Percentiles rank a stretch among this genome's conserved stretches.
These are phyloP conservation scores for Harlomillsia oculata DNA, from an alignment of 1,140 invertebrate species.

Conservation along the genomic window DNA sequence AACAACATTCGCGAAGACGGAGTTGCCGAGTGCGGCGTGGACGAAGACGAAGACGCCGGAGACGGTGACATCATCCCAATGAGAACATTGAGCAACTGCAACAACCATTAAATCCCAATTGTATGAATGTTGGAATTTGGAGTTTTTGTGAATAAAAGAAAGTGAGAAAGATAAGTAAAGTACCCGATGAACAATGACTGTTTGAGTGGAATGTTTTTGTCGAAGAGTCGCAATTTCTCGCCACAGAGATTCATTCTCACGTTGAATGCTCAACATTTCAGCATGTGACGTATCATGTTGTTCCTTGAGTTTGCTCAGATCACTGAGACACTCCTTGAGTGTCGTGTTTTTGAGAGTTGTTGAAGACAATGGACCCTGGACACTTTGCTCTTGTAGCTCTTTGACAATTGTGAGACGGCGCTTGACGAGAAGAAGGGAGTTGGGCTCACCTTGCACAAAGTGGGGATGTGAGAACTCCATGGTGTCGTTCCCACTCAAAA, in stretches of 20 bases:
- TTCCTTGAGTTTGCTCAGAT: constrained; percentile 78
- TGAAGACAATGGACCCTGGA: too few relatives aligned
- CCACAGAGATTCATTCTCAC: constrained; percentile 95
- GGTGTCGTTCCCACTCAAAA: constrained; percentile 77
- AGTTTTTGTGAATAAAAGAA: too few relatives aligned
- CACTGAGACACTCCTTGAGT: constrained; percentile 65
- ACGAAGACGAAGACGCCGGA: too few relatives aligned
- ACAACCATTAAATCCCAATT: too few relatives aligned
- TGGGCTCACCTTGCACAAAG: constrained; percentile 76
- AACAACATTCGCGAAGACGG: constrained; percentile 48
- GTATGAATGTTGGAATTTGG: too few relatives aligned
- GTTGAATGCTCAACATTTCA: constrained; percentile 75
- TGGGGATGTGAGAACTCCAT: constrained; percentile 92
- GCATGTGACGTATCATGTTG: constrained; percentile 79
- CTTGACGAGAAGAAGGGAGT: constrained; percentile 81
- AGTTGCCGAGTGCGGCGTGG: too few relatives aligned
- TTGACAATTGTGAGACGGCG: too few relatives aligned
- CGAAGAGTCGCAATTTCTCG: constrained; percentile 78
- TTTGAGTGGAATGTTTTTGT: constrained; percentile 90
- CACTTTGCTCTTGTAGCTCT: too few relatives aligned
- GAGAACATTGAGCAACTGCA: constrained; percentile 81
- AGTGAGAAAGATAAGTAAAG: too few relatives aligned
- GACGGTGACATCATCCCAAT: constrained; percentile 62
- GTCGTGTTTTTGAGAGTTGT: too few relatives aligned
- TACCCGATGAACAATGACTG: constrained; percentile 94